Evolutionary conservation across 2,797 vertebrate species (phyloP), one percentile per base, ranked within the genome.

Genomic region (Passerculus sandwichensis): DNA sequence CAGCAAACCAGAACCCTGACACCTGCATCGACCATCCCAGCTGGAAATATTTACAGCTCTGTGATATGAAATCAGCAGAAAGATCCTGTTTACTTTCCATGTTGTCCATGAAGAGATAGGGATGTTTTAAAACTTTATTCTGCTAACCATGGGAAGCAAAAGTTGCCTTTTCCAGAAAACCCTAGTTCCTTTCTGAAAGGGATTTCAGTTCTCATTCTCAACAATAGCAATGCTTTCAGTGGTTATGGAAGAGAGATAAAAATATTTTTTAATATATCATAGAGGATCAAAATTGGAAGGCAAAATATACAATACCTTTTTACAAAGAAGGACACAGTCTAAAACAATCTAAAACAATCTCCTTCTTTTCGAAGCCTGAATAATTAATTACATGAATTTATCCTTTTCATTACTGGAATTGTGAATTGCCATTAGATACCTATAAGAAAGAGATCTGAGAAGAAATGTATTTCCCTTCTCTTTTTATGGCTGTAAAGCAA

Each of bases 21-120:
- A 88, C 9, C 36, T 76, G 8, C 11, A 36, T 1, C 0, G 0
- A 67, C n/a, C 23, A 30, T 54, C 26, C 10, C 15, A 45, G 47
- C 22, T 74, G 73, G 48, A 83, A 86, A 26, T 9, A 16, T 50
- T 74, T 64, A 38, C 40, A 83, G 10, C 6, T 47, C 1, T 53
- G 25, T 62, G 50, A 75, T 30, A 34, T 25, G 17, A 64, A 36
- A 90, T 17, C 12, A 67, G 62, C 25, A 50, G 67, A 80, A 77
- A 61, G 27, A 34, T 40, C 30, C 38, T 22, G 1, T 47, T 67
- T 61, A 10, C 21, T 47, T 77, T 70, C 44, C n/a, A 8, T 45
- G 16, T 23, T 84, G 32, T 34, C 42, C 10, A 23, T 60, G 9
- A 29, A 57, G 20, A 77, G 11, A 19, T 25, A 26, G 4, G 9